These are phyloP conservation scores for Panurus biarmicus DNA, from an alignment of 2,113 vertebrate species.

Conservation along the genomic window DNA sequence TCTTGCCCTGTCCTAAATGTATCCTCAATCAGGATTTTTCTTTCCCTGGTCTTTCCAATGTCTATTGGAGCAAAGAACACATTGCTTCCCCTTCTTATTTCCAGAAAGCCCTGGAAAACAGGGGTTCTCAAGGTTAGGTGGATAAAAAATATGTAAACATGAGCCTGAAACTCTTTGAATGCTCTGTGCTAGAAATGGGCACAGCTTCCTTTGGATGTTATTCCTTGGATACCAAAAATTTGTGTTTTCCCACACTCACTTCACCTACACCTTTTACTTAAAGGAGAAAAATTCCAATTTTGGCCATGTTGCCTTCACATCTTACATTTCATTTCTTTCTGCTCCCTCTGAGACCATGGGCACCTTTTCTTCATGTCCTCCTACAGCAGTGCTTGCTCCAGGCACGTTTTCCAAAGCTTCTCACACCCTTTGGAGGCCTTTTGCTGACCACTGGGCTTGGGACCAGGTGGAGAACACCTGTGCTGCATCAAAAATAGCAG, in stretches of 20 bases:
- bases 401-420: not conserved
- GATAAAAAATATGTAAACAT: rapidly evolving
- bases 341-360: not conserved
- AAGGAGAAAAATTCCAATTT: not conserved
- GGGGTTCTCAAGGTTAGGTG: not conserved
- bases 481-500: not conserved
- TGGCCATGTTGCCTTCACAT: rapidly evolving
- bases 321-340: not conserved
- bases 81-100: not conserved
- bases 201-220: not conserved
- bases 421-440: not conserved
- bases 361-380: not conserved
- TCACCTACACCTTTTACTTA: not conserved
- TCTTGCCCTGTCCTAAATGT: not conserved
- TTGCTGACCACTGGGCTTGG: not conserved
- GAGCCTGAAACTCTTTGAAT: not conserved
- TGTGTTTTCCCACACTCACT: not conserved
- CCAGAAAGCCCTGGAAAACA: not conserved
- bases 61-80: not conserved
- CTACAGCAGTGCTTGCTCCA: not conserved
- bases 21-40: not conserved
- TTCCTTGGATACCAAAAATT: not conserved
- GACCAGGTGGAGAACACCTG: not conserved
- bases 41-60: not conserved
- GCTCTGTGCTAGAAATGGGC: not conserved